Percentiles rank a stretch among this genome's conserved stretches.
Evolutionary conservation across 1,140 invertebrate species (phyloP).

Genomic region (Thaumetopoea pityocampa): DNA sequence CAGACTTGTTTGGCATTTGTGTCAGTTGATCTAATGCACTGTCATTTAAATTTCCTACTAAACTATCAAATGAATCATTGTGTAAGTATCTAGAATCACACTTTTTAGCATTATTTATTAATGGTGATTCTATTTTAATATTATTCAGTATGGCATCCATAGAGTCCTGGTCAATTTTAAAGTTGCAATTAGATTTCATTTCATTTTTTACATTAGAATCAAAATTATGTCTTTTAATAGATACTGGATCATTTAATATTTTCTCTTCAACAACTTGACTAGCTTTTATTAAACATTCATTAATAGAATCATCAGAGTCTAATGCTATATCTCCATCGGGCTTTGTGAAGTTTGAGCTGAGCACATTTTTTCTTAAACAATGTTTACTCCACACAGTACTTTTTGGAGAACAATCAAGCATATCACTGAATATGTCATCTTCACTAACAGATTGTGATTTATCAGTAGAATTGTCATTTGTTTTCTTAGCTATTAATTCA

Average conservation of each 20-base stretch:
- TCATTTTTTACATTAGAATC: conserved; percentile 21
- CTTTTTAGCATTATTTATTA: conserved; percentile 37
- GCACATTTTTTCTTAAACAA: conserved; percentile 57
- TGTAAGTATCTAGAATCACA: conserved; percentile 40
- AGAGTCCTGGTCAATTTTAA: conserved; percentile 48
- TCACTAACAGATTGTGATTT: conserved; percentile 45
- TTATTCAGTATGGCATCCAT: conserved; percentile 55
- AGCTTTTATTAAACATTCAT: conserved; percentile 68
- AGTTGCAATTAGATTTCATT: conserved; percentile 26
- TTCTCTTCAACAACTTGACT: conserved; percentile 69
- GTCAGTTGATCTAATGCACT: conserved; percentile 62
- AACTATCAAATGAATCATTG: conserved; percentile 73
- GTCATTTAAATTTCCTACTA: conserved; percentile 68
- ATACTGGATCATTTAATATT: conserved; percentile 29
- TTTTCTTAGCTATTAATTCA: conserved; percentile 49
- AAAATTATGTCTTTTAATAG: conserved; percentile 27
- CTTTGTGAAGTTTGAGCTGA: conserved; percentile 61
- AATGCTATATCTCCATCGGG: conserved; percentile 48
- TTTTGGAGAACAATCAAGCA: conserved; percentile 52
- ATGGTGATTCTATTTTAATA: conserved; percentile 55
- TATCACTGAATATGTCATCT: conserved; percentile 60
- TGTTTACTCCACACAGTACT: conserved; percentile 34
- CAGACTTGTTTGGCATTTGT: conserved; percentile 43
- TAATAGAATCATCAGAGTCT: conserved; percentile 73
- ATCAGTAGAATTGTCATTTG: conserved; percentile 21